Conservation (phyloP, 92 coral and sea anemone genomes). For the Pocillopora meandrina region DNA sequence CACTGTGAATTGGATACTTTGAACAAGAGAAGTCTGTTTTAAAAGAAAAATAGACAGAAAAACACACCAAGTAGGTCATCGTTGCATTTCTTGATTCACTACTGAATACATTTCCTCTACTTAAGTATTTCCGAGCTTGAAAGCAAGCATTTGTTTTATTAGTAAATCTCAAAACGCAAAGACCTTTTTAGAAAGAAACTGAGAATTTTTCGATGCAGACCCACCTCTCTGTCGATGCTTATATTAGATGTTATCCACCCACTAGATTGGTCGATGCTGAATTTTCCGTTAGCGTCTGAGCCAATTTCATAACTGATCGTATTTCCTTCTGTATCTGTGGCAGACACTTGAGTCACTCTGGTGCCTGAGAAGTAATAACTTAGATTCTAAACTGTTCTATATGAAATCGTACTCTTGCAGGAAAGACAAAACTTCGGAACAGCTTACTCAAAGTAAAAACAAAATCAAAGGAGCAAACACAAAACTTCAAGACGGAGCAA, state of each 20-base stretch:
- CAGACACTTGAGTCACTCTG: constrained; percentile 66
- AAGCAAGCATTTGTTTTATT: too few species aligned
- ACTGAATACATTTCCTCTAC: too few species aligned
- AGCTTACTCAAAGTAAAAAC: too few species aligned
- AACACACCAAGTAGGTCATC: too few species aligned
- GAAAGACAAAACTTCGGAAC: not conserved
- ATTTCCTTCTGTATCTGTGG: constrained; percentile 69
- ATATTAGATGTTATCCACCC: constrained; percentile 83
- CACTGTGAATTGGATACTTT: constrained; percentile 63
- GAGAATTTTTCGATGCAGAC: too few species aligned
- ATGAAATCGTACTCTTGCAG: not conserved
- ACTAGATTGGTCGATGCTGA: constrained; percentile 73
- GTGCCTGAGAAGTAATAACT: constrained; percentile 61
- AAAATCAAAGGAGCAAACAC: not conserved
- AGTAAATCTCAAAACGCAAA: too few species aligned
- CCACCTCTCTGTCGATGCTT: constrained; percentile 83
- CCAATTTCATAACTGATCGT: constrained; percentile 74
- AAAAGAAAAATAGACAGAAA: not conserved
- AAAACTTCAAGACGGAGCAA: not conserved
- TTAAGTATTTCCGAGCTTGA: too few species aligned
- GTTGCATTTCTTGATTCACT: not conserved
- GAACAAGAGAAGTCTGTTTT: constrained; percentile 15
- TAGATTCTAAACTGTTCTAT: not conserved
- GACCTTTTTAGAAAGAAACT: too few species aligned
- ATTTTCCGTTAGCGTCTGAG: constrained; percentile 69